phyloP scores from a whole-genome alignment of 2,113 vertebrate genomes.

The Hypocryptadius cinnamomeus region DNA sequence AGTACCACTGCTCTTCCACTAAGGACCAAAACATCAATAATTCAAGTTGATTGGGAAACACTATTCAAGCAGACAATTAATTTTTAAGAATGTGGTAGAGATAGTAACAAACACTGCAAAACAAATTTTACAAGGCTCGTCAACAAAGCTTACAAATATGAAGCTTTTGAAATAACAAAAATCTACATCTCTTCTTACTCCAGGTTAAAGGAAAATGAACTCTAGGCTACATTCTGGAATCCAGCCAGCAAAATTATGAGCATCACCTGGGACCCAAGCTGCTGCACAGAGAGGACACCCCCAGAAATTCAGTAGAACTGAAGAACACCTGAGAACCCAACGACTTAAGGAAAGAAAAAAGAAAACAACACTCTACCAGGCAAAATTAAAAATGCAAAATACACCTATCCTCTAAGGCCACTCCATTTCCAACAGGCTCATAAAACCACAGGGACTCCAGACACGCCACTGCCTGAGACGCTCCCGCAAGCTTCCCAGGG shows the following conservation, averaged over 20 bases:
- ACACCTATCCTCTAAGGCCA: not conserved
- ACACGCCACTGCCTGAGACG: accelerated
- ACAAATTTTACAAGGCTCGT: constrained; percentile 28
- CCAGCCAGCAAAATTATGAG: not conserved
- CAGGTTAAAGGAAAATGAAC: not conserved
- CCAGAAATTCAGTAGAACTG: not conserved
- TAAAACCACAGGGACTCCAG: not conserved
- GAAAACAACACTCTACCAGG: not conserved
- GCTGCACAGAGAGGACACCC: accelerated
- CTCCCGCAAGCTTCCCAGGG: accelerated
- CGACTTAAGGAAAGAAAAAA: accelerated
- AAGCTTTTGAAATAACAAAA: not conserved
- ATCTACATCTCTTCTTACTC: not conserved
- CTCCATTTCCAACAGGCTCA: not conserved
- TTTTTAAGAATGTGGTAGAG: constrained; percentile 72
- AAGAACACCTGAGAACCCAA: not conserved
- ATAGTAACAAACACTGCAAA: constrained; percentile 55
- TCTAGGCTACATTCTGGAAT: not conserved
- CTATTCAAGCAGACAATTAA: constrained; percentile 78
- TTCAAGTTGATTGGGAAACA: constrained; percentile 75
- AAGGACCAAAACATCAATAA: constrained; percentile 74
- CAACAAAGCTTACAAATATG: not conserved
- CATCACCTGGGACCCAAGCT: accelerated
- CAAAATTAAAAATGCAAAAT: not conserved
- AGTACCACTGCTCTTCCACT: constrained; percentile 60